Base-by-base conservation (phyloP, 2,797 vertebrate species). In the Acanthopagrus latus region DNA sequence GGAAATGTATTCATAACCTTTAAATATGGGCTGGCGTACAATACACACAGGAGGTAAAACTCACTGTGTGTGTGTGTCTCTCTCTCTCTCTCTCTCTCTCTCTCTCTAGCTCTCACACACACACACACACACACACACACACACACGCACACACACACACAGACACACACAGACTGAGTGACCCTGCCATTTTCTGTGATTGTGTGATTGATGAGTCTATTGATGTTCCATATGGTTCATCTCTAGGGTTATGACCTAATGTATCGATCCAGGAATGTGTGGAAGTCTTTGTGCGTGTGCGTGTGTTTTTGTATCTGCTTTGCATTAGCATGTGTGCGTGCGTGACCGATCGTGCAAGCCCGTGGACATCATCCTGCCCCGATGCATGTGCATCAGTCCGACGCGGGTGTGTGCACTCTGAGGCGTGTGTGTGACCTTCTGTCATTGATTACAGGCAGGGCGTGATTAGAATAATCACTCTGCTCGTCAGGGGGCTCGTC, bases 191-290 rank as follows among this genome's bases (percentile, higher is more conserved):
- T 89, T 81, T 81, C 58, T 74, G 17, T 85, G 88, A 88, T 85
- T 82, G 83, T 83, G 79, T 89, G 89, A 94, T 90, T 89, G 87
- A 93, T 93, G 87, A 90, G 82, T 48, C 54, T 87, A 90, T 88
- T 88, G 89, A 91, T 91, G 87, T 91, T 85, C 86, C 71, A 86
- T 90, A 88, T 86, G 89, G 82, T 80, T 85, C 78, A 84, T 93
- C 86, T 82, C 70, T 75, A 33, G 75, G 84, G 85, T 90, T 83
- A 71, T 80, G 77, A 79, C 86, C 82, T 25, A 23, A 76, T 21
- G 46, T 69, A 90, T 90, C 64, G 91, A 90, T 90, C 82, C 20
- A 54, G 38, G 52, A 16, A 9, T 64, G 20, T 44, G 52, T 67
- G 21, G 20, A 33, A 46, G 51, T 62, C 47, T 78, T 27, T 76